Base-by-base conservation (phyloP, 1,140 invertebrate species). In the Philopotamus ludificatus region DNA sequence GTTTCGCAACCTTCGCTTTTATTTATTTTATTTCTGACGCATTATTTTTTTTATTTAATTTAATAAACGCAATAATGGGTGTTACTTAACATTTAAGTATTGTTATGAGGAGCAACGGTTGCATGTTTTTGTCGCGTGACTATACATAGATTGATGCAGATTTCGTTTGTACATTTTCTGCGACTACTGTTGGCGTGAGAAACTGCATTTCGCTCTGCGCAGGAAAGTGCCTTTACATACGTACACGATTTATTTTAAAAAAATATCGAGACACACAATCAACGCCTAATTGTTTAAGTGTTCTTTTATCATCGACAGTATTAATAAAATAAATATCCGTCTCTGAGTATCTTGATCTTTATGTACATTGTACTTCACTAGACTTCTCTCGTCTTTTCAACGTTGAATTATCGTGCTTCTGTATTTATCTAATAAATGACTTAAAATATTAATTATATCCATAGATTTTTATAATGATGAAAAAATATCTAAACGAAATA, bases 61-160 rank as follows among this genome's bases (percentile, higher is more conserved):
- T 34, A 34, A 34, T 7, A 34, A 34, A 34, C 28, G 28, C 15
- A 47, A 47, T 47, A 47, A 12, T 16, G 15, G 44, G 18, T 16
- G 18, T 47, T 47, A 47, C 44, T 16, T 20, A 47, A 47, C 34
- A 16, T 12, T 7, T 34, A 34, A 34, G 4, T 4, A 47, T 4
- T 47, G 44, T 47, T 47, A 47, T 47, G 44, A 47, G 15, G 10
- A 47, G 44, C 18, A 47, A 47, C 18, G 3, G 44, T 47, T 47
- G 44, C 44, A 47, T 47, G 44, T 20, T 9, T 47, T 47, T 47
- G 44, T 47, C 44, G 44, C 44, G 44, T 47, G 44, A 47, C 44
- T 47, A 4, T 20, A 8, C 7, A 39, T 39, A 47, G 44, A 47
- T 47, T 20, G 15, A 4, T 16, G 44, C 10, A 12, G 44, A 47